Percentiles rank a stretch among this genome's conserved stretches.
Conservation (phyloP, 37 sponge, comb jelly and placozoan species). For the Bolinopsis microptera region DNA sequence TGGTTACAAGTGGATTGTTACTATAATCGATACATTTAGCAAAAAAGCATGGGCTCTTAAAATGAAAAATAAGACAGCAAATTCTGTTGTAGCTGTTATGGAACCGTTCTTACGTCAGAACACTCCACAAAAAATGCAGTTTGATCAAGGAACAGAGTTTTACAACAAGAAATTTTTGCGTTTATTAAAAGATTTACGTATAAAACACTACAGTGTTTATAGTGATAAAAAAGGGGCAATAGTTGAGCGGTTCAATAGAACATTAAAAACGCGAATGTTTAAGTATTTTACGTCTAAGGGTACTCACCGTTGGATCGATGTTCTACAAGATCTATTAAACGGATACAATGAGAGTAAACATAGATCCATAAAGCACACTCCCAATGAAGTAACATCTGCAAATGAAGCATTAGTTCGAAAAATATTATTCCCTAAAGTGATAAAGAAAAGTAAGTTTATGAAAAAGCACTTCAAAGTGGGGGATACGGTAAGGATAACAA, state of each 20-base stretch:
- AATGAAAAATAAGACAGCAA: conserved; percentile 12
- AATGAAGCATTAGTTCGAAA: conserved; percentile 19
- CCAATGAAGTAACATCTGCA: neutral
- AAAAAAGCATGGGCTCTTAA: conserved; percentile 26
- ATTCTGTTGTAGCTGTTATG: neutral
- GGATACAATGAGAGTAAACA: conserved; percentile 3
- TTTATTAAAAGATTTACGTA: neutral
- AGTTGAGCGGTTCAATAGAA: conserved; percentile 47
- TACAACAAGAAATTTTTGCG: neutral
- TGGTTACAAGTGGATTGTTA: conserved; percentile 22
- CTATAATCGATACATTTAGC: conserved; percentile 37
- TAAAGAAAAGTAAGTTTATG: neutral
- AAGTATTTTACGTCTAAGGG: neutral
- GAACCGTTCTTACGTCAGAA: conserved; percentile 3
- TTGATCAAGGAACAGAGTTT: conserved; percentile 32
- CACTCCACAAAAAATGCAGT: conserved; percentile 24
- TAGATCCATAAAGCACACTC: neutral
- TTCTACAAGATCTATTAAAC: neutral
- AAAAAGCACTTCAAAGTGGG: neutral
- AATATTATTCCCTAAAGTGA: neutral
- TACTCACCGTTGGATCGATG: conserved; percentile 9
- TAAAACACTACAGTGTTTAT: neutral
- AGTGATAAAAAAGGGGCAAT: neutral
- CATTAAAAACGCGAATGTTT: conserved; percentile 21
- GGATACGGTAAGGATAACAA: neutral